These are phyloP conservation scores for Intellagama lesueurii DNA, from an alignment of 2,797 vertebrate genomes.

Conservation along the genomic window DNA sequence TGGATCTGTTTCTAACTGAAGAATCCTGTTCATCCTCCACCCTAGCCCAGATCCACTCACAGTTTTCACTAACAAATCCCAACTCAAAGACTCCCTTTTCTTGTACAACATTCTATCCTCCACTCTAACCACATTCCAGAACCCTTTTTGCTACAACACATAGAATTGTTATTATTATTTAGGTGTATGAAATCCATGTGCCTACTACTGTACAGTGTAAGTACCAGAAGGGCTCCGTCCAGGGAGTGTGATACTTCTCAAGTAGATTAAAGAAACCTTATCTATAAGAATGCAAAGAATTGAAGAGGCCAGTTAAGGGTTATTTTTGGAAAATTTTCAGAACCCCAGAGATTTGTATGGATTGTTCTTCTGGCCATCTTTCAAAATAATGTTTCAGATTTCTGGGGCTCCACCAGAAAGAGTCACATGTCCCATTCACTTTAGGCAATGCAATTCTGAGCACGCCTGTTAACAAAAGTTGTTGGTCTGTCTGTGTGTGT, in stretches of 20 bases:
- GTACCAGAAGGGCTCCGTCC: not conserved
- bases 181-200: not conserved
- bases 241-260: slow-evolving; percentile 11
- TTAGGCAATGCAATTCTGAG: slow-evolving; percentile 16
- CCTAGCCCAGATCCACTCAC: not conserved
- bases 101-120: not conserved
- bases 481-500: not conserved
- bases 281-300: slow-evolving; percentile 47
- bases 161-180: not conserved
- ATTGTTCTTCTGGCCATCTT: slow-evolving; percentile 54
- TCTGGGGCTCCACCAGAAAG: slow-evolving; percentile 27
- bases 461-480: not conserved
- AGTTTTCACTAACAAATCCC: not conserved
- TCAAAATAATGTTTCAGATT: slow-evolving; percentile 64
- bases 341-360: slow-evolving; percentile 57
- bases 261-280: slow-evolving; percentile 42
- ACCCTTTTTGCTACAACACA: not conserved
- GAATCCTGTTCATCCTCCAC: not conserved
- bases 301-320: slow-evolving; percentile 67
- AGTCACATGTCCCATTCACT: slow-evolving; percentile 42
- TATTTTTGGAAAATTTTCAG: slow-evolving; percentile 73
- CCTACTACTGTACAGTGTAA: not conserved
- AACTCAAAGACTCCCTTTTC: not conserved
- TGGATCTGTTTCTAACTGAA: not conserved
- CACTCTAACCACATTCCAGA: not conserved